These are phyloP conservation scores for Drosophila ochracea DNA, from an alignment of 2,888 invertebrate genomes.

Conservation along the genomic window DNA sequence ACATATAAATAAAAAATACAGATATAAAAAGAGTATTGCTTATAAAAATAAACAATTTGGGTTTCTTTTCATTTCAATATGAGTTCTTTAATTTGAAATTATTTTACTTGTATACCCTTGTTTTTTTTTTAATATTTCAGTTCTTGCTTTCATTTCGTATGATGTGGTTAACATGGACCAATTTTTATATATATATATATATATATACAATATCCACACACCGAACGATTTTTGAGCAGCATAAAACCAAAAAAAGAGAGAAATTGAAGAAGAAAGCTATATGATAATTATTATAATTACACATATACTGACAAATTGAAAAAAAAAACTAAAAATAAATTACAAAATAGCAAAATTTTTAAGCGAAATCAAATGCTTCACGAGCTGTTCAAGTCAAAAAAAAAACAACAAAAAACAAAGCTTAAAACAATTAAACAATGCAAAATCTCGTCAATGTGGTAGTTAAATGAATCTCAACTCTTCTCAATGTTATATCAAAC, in stretches of 20 bases:
- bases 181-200: slow-evolving; percentile 74
- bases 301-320: slow-evolving; percentile 29
- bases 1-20: slow-evolving; percentile 64
- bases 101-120: slow-evolving; percentile 1
- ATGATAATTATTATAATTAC: slow-evolving; percentile 44
- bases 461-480: slow-evolving; percentile 82
- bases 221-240: slow-evolving; percentile 64
- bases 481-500: slow-evolving; percentile 75
- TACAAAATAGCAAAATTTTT: slow-evolving; percentile 73
- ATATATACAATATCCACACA: slow-evolving; percentile 60
- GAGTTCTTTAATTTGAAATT: slow-evolving; percentile 1
- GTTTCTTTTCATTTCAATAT: slow-evolving; percentile 41
- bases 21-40: slow-evolving; percentile 65
- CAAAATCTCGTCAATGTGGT: slow-evolving; percentile 76
- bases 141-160: slow-evolving; percentile 55
- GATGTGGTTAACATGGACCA: slow-evolving; percentile 82
- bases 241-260: slow-evolving; percentile 22
- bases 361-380: slow-evolving; percentile 63
- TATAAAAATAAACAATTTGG: slow-evolving; percentile 62
- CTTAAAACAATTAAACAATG: slow-evolving; percentile 58
- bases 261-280: slow-evolving; percentile 10
- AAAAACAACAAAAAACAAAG: slow-evolving; percentile 32
- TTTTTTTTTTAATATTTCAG: slow-evolving; percentile 11
- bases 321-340: slow-evolving; percentile 27
- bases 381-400: slow-evolving; percentile 53